phyloP scores from a whole-genome alignment of 2,113 vertebrate genomes.

The Pleuronectes platessa region DNA sequence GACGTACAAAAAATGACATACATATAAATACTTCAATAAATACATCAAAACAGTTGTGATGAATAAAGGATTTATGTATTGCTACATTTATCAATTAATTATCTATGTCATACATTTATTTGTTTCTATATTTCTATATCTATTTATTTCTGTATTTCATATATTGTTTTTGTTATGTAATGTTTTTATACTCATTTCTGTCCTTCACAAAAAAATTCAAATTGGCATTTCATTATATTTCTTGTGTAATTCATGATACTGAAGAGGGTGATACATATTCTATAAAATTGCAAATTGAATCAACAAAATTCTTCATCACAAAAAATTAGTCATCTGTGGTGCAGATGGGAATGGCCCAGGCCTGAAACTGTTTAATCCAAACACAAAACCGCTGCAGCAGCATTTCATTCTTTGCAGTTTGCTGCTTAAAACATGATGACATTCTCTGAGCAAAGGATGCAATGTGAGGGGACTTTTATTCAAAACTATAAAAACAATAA shows the following conservation, averaged over 20 bases:
- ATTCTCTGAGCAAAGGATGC: conserved; percentile 18
- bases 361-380: background rate
- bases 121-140: no score
- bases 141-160: no score
- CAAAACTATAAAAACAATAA: conserved; percentile 11
- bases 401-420: conserved; percentile 5
- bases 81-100: background rate
- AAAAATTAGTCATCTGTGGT: background rate
- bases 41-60: no score
- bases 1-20: no score
- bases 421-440: conserved; percentile 25
- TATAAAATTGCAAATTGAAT: conserved; percentile 7
- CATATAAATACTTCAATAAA: no score
- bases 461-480: conserved; percentile 4
- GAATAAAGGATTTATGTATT: background rate
- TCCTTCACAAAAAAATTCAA: background rate
- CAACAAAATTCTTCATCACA: background rate
- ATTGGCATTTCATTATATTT: background rate
- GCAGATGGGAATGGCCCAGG: background rate
- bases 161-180: background rate
- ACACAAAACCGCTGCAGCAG: background rate
- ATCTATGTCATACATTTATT: no score
- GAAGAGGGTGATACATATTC: background rate
- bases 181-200: background rate
- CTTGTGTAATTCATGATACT: background rate